These are phyloP conservation scores for Stenotaenia linearis DNA, from an alignment of 2,888 invertebrate genomes.

Conservation along the genomic window DNA sequence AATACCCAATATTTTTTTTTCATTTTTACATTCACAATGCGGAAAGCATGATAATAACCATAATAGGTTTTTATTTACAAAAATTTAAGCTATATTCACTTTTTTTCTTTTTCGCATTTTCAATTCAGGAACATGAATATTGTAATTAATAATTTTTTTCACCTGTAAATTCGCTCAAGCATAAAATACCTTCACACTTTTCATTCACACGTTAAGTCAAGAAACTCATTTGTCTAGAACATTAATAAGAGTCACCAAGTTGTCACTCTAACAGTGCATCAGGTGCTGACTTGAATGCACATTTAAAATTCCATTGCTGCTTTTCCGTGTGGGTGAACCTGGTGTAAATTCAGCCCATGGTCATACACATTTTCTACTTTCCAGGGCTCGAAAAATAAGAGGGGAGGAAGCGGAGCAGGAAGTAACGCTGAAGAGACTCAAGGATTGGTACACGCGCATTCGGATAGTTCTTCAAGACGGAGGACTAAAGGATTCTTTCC, in stretches of 20 bases:
- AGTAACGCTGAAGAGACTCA: not conserved
- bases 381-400: slow-evolving; percentile 12
- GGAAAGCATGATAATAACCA: no score
- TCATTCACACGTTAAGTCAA: not conserved
- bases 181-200: not conserved
- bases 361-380: not conserved
- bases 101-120: not conserved
- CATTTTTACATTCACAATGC: no score
- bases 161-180: not conserved
- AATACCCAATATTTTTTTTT: no score
- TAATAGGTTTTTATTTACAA: no score
- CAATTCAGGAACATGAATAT: not conserved
- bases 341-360: not conserved
- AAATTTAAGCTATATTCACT: not conserved
- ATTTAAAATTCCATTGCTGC: slow-evolving; percentile 1
- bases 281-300: not conserved
- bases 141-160: not conserved
- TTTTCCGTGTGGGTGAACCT: not conserved
- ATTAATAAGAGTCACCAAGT: not conserved
- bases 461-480: not conserved
- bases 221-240: not conserved
- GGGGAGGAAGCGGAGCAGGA: not conserved
- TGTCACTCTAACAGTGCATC: not conserved
- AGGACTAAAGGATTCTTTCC: slow-evolving; percentile 17
- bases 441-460: not conserved